Conservation (phyloP, 2,113 vertebrate species). For the Poecile atricapillus region DNA sequence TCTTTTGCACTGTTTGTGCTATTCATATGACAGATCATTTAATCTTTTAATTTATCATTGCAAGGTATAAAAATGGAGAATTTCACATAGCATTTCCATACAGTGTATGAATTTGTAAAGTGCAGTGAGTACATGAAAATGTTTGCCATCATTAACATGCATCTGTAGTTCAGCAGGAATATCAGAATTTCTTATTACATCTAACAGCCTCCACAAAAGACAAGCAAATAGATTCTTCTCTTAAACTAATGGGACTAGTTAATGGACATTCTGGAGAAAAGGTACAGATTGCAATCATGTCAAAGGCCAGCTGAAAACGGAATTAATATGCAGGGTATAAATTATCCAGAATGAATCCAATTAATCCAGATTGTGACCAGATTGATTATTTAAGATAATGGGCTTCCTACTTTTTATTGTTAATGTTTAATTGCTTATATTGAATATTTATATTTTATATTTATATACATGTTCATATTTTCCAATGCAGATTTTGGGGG, state of each 20-base stretch:
- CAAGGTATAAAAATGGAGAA: not conserved
- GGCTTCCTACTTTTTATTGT: not conserved
- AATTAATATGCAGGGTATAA: slow-evolving; percentile 23
- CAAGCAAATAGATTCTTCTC: slow-evolving; percentile 20
- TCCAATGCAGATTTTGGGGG: not conserved
- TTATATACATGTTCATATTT: not conserved
- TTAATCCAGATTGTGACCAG: not conserved
- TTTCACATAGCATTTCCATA: not conserved
- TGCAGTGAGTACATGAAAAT: not conserved
- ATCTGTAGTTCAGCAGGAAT: not conserved
- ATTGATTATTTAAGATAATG: not conserved
- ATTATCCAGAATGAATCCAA: not conserved
- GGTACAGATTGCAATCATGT: not conserved
- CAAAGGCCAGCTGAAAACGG: slow-evolving; percentile 5
- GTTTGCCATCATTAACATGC: not conserved
- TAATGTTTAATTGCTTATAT: not conserved
- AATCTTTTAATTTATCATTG: not conserved
- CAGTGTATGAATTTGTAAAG: not conserved
- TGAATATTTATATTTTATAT: not conserved
- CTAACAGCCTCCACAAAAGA: slow-evolving; percentile 14
- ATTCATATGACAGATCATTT: not conserved
- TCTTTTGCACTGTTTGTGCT: not conserved
- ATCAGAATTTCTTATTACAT: not conserved
- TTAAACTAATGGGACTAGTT: not conserved
- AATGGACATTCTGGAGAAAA: slow-evolving; percentile 33